phyloP scores from a whole-genome alignment of 2,797 vertebrate genomes.

The Lepidocolaptes lacrymiger region DNA sequence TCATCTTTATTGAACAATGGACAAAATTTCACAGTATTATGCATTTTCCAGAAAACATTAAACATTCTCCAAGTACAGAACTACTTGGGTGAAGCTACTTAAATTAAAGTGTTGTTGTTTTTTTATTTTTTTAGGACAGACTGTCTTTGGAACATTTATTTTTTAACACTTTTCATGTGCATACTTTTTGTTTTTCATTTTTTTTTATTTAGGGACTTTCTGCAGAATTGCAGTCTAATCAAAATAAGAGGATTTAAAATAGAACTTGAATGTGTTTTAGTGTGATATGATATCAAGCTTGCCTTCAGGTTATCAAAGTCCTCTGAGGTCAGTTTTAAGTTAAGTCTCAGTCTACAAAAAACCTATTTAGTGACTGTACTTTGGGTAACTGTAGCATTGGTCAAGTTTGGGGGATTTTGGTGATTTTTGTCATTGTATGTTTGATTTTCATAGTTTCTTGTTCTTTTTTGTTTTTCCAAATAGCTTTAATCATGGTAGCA shows the following conservation, averaged over 20 bases:
- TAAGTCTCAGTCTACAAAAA: not conserved
- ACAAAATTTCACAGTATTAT: not conserved
- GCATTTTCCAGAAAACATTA: not conserved
- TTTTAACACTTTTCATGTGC: accelerated
- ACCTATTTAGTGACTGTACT: not conserved
- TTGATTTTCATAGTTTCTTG: not conserved
- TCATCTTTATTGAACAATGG: not conserved
- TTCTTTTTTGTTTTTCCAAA: not conserved
- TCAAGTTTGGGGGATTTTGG: not conserved
- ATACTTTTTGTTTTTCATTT: not conserved
- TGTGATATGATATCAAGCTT: not conserved
- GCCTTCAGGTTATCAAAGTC: not conserved
- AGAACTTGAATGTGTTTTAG: not conserved
- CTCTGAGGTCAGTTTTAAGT: not conserved
- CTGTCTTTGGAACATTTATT: not conserved
- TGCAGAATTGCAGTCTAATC: not conserved
- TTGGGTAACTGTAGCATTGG: not conserved
- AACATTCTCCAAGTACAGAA: not conserved
- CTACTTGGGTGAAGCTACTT: not conserved
- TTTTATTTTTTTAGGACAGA: not conserved
- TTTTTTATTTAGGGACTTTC: not conserved
- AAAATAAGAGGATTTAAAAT: not conserved
- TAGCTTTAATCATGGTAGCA: not conserved
- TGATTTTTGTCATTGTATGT: not conserved
- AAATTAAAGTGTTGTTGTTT: not conserved